Evolutionary conservation across 1,140 invertebrate species (phyloP).

Genomic region (Micrasema longulum): DNA sequence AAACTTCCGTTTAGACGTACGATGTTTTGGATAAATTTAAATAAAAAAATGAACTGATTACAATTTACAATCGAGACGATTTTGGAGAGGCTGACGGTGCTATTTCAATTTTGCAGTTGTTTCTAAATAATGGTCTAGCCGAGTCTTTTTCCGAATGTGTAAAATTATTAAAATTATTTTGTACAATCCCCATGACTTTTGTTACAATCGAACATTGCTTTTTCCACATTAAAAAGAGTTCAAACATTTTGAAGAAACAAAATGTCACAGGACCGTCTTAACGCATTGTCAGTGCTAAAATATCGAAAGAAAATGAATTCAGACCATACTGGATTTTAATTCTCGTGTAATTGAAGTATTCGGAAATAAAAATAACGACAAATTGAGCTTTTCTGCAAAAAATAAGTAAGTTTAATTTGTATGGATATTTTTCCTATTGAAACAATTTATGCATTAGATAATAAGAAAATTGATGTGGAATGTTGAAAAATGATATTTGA

Average conservation of each 20-base stretch:
- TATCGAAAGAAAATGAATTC: not conserved
- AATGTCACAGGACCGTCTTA: not conserved
- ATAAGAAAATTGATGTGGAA: too few relatives aligned
- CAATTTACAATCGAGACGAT: not conserved
- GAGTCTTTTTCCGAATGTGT: too few relatives aligned
- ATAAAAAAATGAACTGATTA: not conserved
- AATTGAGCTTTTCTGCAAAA: too few relatives aligned
- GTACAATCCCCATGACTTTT: too few relatives aligned
- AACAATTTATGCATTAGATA: too few relatives aligned
- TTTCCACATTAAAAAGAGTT: not conserved
- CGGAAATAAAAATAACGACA: too few relatives aligned
- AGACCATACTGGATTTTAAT: not conserved
- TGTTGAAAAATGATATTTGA: too few relatives aligned
- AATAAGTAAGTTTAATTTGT: too few relatives aligned
- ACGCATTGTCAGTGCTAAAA: not conserved
- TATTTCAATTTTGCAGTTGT: too few relatives aligned
- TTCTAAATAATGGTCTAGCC: too few relatives aligned
- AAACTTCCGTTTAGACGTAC: not conserved
- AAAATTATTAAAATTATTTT: not conserved
- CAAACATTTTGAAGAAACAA: not conserved
- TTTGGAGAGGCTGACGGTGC: not conserved
- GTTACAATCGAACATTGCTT: not conserved
- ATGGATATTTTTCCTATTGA: too few relatives aligned
- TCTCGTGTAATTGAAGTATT: not conserved
- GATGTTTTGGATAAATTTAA: not conserved